Conservation (phyloP, 1,140 invertebrate species). For the Apis dorsata region DNA sequence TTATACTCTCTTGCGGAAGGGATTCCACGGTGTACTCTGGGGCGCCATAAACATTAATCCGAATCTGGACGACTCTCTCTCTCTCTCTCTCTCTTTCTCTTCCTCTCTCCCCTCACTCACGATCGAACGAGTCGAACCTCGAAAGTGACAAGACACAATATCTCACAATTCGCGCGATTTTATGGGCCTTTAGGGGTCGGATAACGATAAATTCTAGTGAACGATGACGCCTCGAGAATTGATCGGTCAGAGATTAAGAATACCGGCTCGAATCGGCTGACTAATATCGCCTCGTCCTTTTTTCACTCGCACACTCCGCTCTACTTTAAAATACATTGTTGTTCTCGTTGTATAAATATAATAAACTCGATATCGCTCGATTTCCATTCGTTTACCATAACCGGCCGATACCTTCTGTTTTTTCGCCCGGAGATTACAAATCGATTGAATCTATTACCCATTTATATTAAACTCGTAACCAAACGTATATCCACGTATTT, state of each 20-base stretch:
- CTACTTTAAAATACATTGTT: no score
- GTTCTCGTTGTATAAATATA: no score
- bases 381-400: no score
- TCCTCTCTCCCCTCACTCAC: background rate
- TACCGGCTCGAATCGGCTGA: background rate
- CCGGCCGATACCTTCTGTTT: no score
- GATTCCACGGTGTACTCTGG: slow-evolving; percentile 51
- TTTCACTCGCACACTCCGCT: background rate
- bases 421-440: no score
- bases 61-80: slow-evolving; percentile 52
- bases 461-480: no score
- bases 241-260: slow-evolving; percentile 46
- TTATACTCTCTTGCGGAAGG: slow-evolving; percentile 38
- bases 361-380: no score
- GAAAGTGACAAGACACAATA: slow-evolving; percentile 63
- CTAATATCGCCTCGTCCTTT: slow-evolving; percentile 18
- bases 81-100: background rate
- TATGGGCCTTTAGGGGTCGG: slow-evolving; percentile 48
- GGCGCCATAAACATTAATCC: slow-evolving; percentile 64
- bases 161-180: slow-evolving; percentile 59
- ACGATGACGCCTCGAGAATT: slow-evolving; percentile 54
- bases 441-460: no score
- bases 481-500: no score
- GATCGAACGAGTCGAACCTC: slow-evolving; percentile 55
- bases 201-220: slow-evolving; percentile 56